Percentiles rank a stretch among this genome's conserved stretches.
Conservation (phyloP, 1,140 invertebrate species). For the Cecropterus lyciades region DNA sequence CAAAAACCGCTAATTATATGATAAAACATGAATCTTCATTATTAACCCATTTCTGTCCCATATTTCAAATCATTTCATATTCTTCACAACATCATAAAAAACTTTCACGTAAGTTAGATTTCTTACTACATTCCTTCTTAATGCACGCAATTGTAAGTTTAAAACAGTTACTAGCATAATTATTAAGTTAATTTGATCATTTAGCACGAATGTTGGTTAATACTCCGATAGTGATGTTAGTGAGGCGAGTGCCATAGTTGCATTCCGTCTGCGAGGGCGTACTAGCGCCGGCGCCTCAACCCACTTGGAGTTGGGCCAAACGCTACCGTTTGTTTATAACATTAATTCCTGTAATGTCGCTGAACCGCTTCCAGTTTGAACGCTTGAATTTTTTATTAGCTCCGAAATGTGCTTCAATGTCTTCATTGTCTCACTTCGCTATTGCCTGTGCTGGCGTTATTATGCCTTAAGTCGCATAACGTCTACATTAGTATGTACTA, state of each 20-base stretch:
- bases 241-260: constrained; percentile 38
- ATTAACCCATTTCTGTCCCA: no score
- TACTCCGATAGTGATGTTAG: background rate
- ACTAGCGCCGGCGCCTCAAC: constrained; percentile 73
- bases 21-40: no score
- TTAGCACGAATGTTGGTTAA: background rate
- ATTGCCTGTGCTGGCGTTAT: constrained; percentile 12
- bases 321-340: constrained; percentile 75
- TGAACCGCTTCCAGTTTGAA: constrained; percentile 50
- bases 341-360: constrained; percentile 73
- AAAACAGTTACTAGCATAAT: no score
- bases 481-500: no score
- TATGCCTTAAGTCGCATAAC: background rate
- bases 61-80: no score
- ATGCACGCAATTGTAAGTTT: no score
- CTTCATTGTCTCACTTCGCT: constrained; percentile 3
- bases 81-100: no score
- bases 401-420: constrained; percentile 31
- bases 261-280: constrained; percentile 48
- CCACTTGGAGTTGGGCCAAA: constrained; percentile 72
- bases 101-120: no score
- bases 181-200: background rate
- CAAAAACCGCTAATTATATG: no score
- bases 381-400: constrained; percentile 41
- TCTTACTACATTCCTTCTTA: no score